phyloP scores from a whole-genome alignment of 2,113 vertebrate genomes.

The Raja brachyura region DNA sequence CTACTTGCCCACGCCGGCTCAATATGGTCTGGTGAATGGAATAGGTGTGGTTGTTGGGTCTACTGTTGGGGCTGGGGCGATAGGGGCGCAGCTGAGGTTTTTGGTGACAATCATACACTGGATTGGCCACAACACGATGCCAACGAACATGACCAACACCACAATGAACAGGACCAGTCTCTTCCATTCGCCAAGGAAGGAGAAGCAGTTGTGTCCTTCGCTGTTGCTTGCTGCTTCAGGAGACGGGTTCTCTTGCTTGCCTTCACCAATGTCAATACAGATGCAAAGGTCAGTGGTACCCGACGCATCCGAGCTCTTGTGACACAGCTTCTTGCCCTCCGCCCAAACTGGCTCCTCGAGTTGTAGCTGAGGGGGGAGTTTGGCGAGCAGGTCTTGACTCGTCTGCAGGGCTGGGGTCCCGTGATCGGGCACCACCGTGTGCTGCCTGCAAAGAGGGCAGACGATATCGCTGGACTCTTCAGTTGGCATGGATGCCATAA shows the following conservation, averaged over 20 bases:
- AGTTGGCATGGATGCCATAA: slow-evolving; percentile 61
- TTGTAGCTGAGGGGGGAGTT: slow-evolving; percentile 68
- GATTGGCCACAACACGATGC: slow-evolving; percentile 79
- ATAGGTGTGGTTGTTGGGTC: neutral
- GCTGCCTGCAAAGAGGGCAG: slow-evolving; percentile 82
- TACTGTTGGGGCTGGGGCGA: neutral
- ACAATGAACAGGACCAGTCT: slow-evolving; percentile 64
- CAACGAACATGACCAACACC: slow-evolving; percentile 65
- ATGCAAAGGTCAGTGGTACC: slow-evolving; percentile 55
- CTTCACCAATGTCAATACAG: slow-evolving; percentile 78
- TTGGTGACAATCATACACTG: slow-evolving; percentile 78
- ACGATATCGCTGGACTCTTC: slow-evolving; percentile 57
- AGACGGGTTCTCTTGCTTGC: slow-evolving; percentile 45
- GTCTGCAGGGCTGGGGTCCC: slow-evolving; percentile 75
- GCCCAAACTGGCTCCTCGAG: slow-evolving; percentile 74
- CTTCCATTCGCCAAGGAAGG: slow-evolving; percentile 69
- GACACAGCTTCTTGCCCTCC: slow-evolving; percentile 82
- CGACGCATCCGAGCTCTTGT: slow-evolving; percentile 42
- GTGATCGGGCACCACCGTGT: slow-evolving; percentile 64
- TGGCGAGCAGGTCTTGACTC: slow-evolving; percentile 72
- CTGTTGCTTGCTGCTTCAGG: fast-evolving
- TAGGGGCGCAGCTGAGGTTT: slow-evolving; percentile 64
- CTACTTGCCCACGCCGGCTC: neutral
- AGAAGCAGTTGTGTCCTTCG: slow-evolving; percentile 47
- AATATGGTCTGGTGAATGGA: neutral